A percentile compares a stretch with the other conserved stretches of the same genome.
These are phyloP conservation scores for Actinia equina DNA, from an alignment of 64 coral and sea anemone genomes.

Conservation along the genomic window DNA sequence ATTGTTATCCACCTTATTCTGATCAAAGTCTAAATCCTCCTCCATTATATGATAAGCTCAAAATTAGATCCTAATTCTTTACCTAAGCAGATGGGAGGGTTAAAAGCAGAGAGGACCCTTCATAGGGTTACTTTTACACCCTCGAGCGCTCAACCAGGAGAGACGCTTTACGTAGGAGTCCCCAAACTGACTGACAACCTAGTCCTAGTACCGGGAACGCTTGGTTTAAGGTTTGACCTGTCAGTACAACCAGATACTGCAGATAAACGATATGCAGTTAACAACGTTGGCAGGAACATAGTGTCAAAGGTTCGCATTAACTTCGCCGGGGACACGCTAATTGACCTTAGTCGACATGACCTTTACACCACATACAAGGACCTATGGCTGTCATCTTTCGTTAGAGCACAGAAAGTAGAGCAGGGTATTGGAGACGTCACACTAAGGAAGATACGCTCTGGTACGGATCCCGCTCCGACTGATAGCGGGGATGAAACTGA, in stretches of 20 bases:
- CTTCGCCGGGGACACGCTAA: constrained; percentile 21
- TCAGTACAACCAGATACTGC: neutral
- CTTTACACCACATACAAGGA: constrained; percentile 10
- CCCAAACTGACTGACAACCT: neutral
- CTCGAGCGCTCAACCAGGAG: constrained; percentile 21
- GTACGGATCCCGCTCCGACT: neutral
- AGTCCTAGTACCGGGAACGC: constrained; percentile 3
- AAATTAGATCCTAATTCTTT: neutral
- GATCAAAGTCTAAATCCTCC: neutral
- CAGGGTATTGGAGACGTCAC: neutral
- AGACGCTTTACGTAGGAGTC: neutral
- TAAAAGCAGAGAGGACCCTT: constrained; percentile 22
- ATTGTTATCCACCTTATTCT: too few relatives aligned
- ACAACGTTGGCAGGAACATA: constrained; percentile 15
- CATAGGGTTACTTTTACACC: constrained; percentile 31
- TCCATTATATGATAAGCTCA: neutral
- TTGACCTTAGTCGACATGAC: neutral
- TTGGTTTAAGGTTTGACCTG: neutral
- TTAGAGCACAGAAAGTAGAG: neutral
- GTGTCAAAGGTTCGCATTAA: neutral
- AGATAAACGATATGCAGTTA: neutral
- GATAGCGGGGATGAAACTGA: neutral
- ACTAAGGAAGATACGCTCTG: neutral
- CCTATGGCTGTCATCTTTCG: neutral
- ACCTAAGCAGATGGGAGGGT: neutral